Evolutionary conservation across 2,888 invertebrate species (phyloP).

Genomic region (Ectemnius lituratus): DNA sequence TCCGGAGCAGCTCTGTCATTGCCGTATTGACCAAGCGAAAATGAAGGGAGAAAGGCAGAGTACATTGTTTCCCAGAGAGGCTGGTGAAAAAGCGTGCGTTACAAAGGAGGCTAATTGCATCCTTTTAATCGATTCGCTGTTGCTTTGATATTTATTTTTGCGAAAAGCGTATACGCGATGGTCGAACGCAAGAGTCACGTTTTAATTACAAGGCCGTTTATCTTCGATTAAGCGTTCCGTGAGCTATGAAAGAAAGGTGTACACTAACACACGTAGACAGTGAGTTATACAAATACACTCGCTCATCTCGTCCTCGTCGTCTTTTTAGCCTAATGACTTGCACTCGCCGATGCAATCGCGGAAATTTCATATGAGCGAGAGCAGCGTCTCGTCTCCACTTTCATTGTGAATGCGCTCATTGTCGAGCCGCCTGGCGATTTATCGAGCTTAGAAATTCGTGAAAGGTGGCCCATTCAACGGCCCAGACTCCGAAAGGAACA

Average conservation of each 20-base stretch:
- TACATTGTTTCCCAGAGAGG: constrained; percentile 42
- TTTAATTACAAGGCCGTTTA: constrained; percentile 59
- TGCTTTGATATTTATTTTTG: constrained; percentile 56
- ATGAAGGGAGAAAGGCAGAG: not conserved
- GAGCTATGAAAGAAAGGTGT: constrained; percentile 25
- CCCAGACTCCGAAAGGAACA: not conserved
- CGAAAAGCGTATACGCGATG: constrained; percentile 39
- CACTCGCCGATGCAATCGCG: constrained; percentile 39
- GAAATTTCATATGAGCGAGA: constrained; percentile 27
- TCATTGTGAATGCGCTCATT: constrained; percentile 17
- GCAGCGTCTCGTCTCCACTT: not conserved
- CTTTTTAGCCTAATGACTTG: constrained; percentile 56
- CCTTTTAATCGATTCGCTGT: constrained; percentile 47
- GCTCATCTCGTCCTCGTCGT: constrained; percentile 23
- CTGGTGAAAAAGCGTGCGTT: constrained; percentile 38
- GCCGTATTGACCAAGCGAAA: constrained; percentile 16
- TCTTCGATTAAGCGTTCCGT: constrained; percentile 51
- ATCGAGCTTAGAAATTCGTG: constrained; percentile 17
- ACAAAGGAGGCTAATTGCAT: constrained; percentile 48
- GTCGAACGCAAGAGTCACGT: constrained; percentile 53
- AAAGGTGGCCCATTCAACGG: constrained; percentile 4
- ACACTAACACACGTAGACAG: not conserved
- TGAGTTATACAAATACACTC: not conserved
- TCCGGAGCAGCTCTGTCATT: constrained; percentile 40
- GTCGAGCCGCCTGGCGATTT: constrained; percentile 13